Evolutionary conservation across 2,888 invertebrate species (phyloP).

Genomic region (Ernsta delagoae): DNA sequence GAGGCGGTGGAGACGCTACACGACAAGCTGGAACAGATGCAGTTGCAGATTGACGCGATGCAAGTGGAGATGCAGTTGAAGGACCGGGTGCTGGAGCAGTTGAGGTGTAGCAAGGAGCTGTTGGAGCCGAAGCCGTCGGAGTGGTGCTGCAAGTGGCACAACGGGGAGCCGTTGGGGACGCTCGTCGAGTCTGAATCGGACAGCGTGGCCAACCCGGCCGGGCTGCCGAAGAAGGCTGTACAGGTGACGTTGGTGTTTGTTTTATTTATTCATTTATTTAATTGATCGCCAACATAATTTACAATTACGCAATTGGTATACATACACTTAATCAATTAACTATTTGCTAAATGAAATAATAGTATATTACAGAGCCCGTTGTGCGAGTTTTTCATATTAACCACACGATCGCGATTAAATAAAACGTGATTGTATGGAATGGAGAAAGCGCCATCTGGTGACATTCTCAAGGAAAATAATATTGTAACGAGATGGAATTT

Average conservation of each 20-base stretch:
- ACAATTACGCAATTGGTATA: too few species aligned
- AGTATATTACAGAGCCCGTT: too few species aligned
- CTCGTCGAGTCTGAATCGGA: conserved; percentile 74
- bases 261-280: too few species aligned
- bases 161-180: conserved; percentile 87
- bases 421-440: too few species aligned
- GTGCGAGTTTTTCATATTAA: too few species aligned
- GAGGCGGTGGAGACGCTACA: conserved; percentile 63
- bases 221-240: conserved; percentile 70
- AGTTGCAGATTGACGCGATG: conserved; percentile 71
- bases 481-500: too few species aligned
- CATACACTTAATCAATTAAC: too few species aligned
- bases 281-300: too few species aligned
- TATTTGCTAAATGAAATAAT: too few species aligned
- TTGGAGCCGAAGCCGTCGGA: conserved; percentile 77
- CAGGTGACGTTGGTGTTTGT: conserved; percentile 56
- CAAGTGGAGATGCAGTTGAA: conserved; percentile 63
- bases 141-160: conserved; percentile 89
- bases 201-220: conserved; percentile 67
- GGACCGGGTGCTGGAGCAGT: conserved; percentile 48
- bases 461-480: too few species aligned
- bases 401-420: too few species aligned
- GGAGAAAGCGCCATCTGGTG: too few species aligned
- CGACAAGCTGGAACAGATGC: conserved; percentile 68
- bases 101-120: conserved; percentile 50